Conservation (phyloP, 1,140 invertebrate genomes). For the Tetragnatha versicolor region DNA sequence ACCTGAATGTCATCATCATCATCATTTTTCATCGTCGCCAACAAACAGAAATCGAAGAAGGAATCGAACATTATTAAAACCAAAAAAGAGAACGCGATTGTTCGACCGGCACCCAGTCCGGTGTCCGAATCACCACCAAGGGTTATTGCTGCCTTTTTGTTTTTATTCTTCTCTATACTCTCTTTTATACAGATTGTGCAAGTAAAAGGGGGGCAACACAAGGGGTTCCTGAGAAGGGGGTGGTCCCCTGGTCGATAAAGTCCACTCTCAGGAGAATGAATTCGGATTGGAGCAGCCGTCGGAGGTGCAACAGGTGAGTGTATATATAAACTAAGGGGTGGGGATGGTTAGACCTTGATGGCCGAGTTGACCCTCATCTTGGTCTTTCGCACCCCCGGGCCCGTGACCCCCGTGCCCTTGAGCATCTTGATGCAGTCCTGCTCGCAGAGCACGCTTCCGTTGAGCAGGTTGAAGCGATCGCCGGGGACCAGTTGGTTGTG, state of each 20-base stretch:
- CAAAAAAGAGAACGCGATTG: not conserved
- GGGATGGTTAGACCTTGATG: slow-evolving; percentile 55
- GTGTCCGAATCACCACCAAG: not conserved
- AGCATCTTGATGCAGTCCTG: slow-evolving; percentile 91
- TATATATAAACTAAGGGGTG: not conserved
- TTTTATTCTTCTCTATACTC: not conserved
- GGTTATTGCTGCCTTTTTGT: not conserved
- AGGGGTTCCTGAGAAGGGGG: not conserved
- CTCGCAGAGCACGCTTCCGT: slow-evolving; percentile 85
- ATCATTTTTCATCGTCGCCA: no score
- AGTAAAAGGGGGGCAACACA: no score
- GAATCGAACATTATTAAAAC: slow-evolving; percentile 1
- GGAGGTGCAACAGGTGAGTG: not conserved
- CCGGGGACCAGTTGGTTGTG: slow-evolving; percentile 83
- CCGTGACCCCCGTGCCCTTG: slow-evolving; percentile 65
- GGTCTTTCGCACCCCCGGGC: slow-evolving; percentile 50
- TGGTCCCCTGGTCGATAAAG: not conserved
- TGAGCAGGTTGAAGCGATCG: slow-evolving; percentile 87
- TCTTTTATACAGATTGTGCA: slow-evolving; percentile 38
- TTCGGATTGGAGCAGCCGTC: slow-evolving; percentile 1
- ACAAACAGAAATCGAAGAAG: slow-evolving; percentile 39
- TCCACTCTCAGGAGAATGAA: not conserved
- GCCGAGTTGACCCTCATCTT: slow-evolving; percentile 55
- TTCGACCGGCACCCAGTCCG: not conserved
- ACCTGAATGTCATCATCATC: slow-evolving; percentile 49